Percentiles rank a stretch among this genome's conserved stretches.
These are phyloP conservation scores for Chloroceryle amazona DNA, from an alignment of 2,797 vertebrate genomes.

Conservation along the genomic window DNA sequence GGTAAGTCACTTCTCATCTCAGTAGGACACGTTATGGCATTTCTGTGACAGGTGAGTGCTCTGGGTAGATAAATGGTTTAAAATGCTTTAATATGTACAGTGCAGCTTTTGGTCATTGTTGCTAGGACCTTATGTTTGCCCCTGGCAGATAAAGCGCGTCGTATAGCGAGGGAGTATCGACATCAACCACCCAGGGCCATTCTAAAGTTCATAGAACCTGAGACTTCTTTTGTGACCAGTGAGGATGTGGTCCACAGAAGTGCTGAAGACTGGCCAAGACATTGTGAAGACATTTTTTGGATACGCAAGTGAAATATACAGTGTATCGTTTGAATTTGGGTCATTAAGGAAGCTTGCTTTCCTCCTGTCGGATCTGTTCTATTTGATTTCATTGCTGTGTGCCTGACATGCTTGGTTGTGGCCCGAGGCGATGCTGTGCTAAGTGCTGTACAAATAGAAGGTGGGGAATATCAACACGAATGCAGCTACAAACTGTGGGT, in stretches of 20 bases:
- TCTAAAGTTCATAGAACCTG: rapidly evolving
- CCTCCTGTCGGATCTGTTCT: neutral
- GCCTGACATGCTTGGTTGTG: rapidly evolving
- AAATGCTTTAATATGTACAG: rapidly evolving
- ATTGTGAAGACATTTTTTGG: neutral
- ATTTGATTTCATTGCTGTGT: neutral
- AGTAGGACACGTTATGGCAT: rapidly evolving
- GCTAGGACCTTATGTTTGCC: neutral
- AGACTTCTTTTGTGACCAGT: neutral
- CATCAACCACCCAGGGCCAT: rapidly evolving
- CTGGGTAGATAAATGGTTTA: neutral
- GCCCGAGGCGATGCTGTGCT: neutral
- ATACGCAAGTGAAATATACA: rapidly evolving
- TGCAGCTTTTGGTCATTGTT: rapidly evolving
- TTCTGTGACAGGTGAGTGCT: rapidly evolving
- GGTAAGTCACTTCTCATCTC: neutral
- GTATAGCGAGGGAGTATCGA: rapidly evolving
- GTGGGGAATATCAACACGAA: neutral
- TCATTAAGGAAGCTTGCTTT: neutral
- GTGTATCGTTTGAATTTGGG: neutral
- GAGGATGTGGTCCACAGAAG: neutral
- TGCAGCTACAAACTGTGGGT: neutral
- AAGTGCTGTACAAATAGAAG: neutral
- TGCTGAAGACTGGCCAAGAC: neutral
- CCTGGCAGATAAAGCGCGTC: neutral